Evolutionary conservation across 2,888 invertebrate species (phyloP), one percentile per base, ranked within the genome.

Genomic region (Sesia bembeciformis): DNA sequence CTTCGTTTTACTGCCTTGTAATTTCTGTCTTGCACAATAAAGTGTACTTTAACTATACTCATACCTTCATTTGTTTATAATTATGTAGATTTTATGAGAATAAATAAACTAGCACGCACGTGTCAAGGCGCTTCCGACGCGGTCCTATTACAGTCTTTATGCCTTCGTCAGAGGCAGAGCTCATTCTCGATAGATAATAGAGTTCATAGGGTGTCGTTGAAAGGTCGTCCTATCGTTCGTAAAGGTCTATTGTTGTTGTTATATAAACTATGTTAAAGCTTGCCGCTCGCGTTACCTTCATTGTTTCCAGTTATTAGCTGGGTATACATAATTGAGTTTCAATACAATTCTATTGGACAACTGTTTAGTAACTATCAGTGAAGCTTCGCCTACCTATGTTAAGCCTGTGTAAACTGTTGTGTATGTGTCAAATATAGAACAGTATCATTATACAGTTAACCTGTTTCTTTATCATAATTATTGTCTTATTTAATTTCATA

Each of bases 61-160:
- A 6, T 41, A 7, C 7, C 41, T 41, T 41, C 5, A 41, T 7
- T 23, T 23, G 23, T 23, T 23, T 23, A 2, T 23, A 23, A 23
- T 23, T 23, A 43, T 23, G 23, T 23, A 23, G 7, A n/a, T 2
- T 5, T 43, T 43, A 4, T 43, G 5, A 7, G 0, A 43, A n/a
- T 6, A 42, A 42, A 42, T 7, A 42, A 53, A 55, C 51, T 53
- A 57, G 43, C 7, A 43, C 62, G 64, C 58, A 62, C 61, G 58
- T 55, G 59, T 56, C 64, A 54, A 39, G 55, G 55, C 51, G 56
- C 58, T 67, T 61, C 61, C 64, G 62, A 61, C 59, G 60, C 55
- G 53, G 53, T 52, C 53, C 52, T 54, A 57, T 54, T 56, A 53
- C 52, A 51, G 5, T 52, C 53, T 56, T 56, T 56, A 54, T 59